Evolutionary conservation across 2,888 invertebrate species (phyloP).

Genomic region (Drosophila birchii): DNA sequence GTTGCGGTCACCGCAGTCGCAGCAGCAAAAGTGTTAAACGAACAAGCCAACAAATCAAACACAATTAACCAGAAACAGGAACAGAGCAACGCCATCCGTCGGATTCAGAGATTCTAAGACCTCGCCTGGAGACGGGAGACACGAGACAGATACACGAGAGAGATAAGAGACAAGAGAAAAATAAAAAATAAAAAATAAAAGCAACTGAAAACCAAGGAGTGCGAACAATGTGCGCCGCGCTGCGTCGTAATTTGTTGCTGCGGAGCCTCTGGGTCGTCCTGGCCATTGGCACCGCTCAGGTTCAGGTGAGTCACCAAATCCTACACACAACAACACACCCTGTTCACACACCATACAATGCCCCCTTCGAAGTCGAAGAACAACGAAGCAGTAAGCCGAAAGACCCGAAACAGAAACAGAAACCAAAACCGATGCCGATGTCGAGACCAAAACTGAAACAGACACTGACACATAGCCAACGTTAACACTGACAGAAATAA

Average conservation of each 20-base stretch:
- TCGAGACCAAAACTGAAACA: constrained; percentile 24
- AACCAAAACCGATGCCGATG: constrained; percentile 20
- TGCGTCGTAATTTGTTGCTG: constrained; percentile 79
- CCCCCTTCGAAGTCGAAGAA: constrained; percentile 7
- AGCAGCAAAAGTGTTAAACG: constrained; percentile 52
- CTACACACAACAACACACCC: constrained; percentile 17
- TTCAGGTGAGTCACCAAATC: constrained; percentile 74
- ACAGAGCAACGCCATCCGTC: neutral
- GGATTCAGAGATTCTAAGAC: constrained; percentile 7
- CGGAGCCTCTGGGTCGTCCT: constrained; percentile 73
- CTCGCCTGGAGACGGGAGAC: constrained; percentile 10
- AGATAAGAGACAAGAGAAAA: constrained; percentile 12
- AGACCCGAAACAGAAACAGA: constrained; percentile 41
- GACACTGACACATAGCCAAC: constrained; percentile 7
- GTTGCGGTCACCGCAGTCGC: constrained; percentile 40
- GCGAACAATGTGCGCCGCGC: constrained; percentile 71
- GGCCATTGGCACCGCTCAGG: constrained; percentile 74
- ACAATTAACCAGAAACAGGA: constrained; percentile 13
- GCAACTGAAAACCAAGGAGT: constrained; percentile 42
- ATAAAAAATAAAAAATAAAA: constrained; percentile 1
- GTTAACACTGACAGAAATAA: neutral
- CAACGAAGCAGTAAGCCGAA: constrained; percentile 40
- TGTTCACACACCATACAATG: constrained; percentile 15
- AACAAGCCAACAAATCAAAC: constrained; percentile 33
- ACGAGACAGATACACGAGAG: too few species aligned